Base-by-base conservation (phyloP, 92 coral and sea anemone genomes). In the Epizoanthus rinbou region DNA sequence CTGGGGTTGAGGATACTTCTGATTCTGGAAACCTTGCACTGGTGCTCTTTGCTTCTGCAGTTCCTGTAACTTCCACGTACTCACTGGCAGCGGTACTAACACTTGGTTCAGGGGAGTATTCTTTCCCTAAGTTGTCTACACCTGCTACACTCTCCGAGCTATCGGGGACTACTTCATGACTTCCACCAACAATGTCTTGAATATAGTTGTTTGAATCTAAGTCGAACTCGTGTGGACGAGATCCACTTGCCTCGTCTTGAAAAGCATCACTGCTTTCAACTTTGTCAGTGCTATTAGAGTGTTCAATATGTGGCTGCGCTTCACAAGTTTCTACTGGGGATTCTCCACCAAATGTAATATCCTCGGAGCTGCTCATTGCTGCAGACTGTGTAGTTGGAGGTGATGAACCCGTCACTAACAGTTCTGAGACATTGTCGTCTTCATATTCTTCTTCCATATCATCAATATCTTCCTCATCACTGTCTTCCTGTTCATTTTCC, bases 1-100 rank as follows among this genome's bases (percentile, higher is more conserved):
- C 66, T 69, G 89, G 57, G 64, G 86, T 76, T 13, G 86, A 28
- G 82, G 90, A 53, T 59, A 84, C 22, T 53, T 79, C 73, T 64
- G 76, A 14, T 64, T 73, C 64, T 39, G 82, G 6, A 8, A 71
- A 62, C 3, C 76, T 78, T 31, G 64, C 74, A 24, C 60, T 11
- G 53, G 50, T 19, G 56, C 23, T 41, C 68, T 69, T 43, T 13
- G 62, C 73, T 25, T 81, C 50, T 64, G 11, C 81, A 17, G 25
- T 45, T 53, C 69, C 86, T 53, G 56, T 57, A 21, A n/a, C 43
- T 43, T 59, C 47, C 64, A 43, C 18, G 9, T 62, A 80, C n/a
- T 74, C 82, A 37, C 9, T 4, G 19, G 31, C 23, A 54, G 41
- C 19, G 18, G n/a, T 22, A 16, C 56, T 50, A 41, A 45, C 17